Percentiles rank a stretch among this genome's conserved stretches.
These are phyloP conservation scores for Lamellibrachia columna DNA, from an alignment of 2,888 invertebrate genomes.

Conservation along the genomic window DNA sequence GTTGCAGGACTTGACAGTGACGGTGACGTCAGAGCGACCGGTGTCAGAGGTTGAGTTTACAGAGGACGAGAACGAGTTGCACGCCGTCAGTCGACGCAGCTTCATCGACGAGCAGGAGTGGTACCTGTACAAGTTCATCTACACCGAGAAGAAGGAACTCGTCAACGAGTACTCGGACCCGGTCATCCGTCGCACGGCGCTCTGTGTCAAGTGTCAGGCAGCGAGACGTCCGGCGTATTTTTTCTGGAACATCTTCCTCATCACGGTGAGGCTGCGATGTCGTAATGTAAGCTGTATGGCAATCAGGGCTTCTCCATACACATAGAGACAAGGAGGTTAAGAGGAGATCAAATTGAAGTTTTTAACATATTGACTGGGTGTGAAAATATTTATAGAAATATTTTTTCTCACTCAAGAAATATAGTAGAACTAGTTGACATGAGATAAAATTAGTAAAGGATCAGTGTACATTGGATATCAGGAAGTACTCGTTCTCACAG, in stretches of 20 bases:
- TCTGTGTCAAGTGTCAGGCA: slow-evolving; percentile 63
- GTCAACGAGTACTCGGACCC: slow-evolving; percentile 60
- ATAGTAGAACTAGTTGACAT: too few relatives aligned
- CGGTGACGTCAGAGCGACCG: slow-evolving; percentile 58
- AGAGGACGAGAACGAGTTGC: slow-evolving; percentile 57
- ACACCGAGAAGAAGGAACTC: slow-evolving; percentile 47
- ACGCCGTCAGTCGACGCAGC: slow-evolving; percentile 58
- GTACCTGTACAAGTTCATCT: slow-evolving; percentile 58
- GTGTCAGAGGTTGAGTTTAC: slow-evolving; percentile 56
- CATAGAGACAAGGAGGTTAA: too few relatives aligned
- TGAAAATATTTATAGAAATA: too few relatives aligned
- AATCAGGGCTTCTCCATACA: background rate
- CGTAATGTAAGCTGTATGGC: background rate
- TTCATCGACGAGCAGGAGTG: slow-evolving; percentile 65
- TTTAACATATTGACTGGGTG: too few relatives aligned
- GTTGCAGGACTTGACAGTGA: slow-evolving; percentile 58
- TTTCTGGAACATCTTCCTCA: slow-evolving; percentile 65
- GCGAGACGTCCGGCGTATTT: slow-evolving; percentile 64
- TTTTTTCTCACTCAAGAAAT: too few relatives aligned
- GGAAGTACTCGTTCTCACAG: too few relatives aligned
- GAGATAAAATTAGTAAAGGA: too few relatives aligned
- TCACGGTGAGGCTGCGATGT: slow-evolving; percentile 55
- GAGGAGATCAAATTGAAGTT: too few relatives aligned
- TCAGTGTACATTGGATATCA: too few relatives aligned
- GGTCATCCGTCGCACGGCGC: slow-evolving; percentile 56